Percentiles rank a stretch among this genome's conserved stretches.
phyloP scores from a whole-genome alignment of 2,797 vertebrate genomes.

The Phrynocephalus forsythii region DNA sequence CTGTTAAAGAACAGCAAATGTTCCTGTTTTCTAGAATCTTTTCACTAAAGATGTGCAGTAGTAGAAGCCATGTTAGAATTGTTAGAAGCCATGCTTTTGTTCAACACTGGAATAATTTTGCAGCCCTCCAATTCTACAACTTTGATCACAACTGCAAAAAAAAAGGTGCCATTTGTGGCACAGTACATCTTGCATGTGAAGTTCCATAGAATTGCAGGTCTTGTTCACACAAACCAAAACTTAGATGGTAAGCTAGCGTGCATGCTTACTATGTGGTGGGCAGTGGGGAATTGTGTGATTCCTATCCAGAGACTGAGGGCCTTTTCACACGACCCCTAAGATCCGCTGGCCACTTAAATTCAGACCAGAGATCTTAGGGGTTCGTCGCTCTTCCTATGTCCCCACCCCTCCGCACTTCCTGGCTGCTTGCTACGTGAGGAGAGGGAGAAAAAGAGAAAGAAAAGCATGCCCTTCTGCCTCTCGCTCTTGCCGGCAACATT shows the following conservation, averaged over 20 bases:
- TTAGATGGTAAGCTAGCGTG: background rate
- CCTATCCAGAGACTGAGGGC: background rate
- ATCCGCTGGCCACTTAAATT: no score
- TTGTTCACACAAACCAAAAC: background rate
- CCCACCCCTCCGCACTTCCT: no score
- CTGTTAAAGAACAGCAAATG: background rate
- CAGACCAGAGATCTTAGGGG: no score
- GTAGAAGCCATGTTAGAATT: background rate
- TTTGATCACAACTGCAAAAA: background rate
- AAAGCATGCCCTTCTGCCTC: no score
- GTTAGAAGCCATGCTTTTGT: no score
- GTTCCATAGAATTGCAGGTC: background rate
- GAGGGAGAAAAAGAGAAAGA: no score
- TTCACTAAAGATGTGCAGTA: background rate
- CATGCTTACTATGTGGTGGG: background rate
- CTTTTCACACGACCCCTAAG: no score
- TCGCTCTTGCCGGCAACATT: no score
- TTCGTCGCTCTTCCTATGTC: no score
- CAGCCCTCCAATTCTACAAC: background rate
- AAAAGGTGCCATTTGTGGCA: no score
- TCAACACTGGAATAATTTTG: background rate
- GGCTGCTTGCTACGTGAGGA: no score
- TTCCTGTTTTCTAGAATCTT: background rate
- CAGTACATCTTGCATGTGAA: background rate
- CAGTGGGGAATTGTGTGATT: background rate